Base-by-base conservation (phyloP, 2,797 vertebrate species). In the Luscinia megarhynchos region DNA sequence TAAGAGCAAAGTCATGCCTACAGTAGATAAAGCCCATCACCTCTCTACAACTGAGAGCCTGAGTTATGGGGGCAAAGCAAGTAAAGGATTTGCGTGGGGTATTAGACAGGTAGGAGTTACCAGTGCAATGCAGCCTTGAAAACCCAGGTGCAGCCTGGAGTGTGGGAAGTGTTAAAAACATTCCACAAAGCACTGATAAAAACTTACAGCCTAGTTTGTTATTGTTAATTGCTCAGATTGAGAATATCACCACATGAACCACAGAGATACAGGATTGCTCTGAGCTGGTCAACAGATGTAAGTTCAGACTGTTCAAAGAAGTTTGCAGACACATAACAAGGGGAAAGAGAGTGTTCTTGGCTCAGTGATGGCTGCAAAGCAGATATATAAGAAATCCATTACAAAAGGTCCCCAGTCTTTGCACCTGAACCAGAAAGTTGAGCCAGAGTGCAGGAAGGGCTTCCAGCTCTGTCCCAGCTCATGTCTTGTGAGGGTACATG, bases 371-470 rank as follows among this genome's bases (percentile, higher is more conserved):
- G 36, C 30, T 89, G 45, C 19, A 66, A 59, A 87, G 46, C 1
- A 2, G 11, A 40, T 67, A 10, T 11, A 0, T 22, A 18, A 68
- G 22, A 54, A 83, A 9, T 62, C 15, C 24, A 41, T 12, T 61
- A 43, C 19, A 43, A 70, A 63, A 36, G 6, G 26, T 41, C 14
- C 6, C 11, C 51, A 69, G 51, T 20, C 5, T 76, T 89, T 74
- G 27, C 14, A 51, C 3, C 9, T 67, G 45, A 48, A 36, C 10
- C 3, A 1, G 13, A 30, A 11, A 54, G 43, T 4, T 0, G 0
- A 22, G 11, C 16, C 1, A 1, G 11, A 66, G 34, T 19, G 18
- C 15, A 50, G 29, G 20, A 78, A 45, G 21, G 13, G 14, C 23
- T 84, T 17, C 4, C 15, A 78, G 29, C 32, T 38, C 68, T 90